Conservation (phyloP, 2,113 vertebrate species). For the Barbus barbus region DNA sequence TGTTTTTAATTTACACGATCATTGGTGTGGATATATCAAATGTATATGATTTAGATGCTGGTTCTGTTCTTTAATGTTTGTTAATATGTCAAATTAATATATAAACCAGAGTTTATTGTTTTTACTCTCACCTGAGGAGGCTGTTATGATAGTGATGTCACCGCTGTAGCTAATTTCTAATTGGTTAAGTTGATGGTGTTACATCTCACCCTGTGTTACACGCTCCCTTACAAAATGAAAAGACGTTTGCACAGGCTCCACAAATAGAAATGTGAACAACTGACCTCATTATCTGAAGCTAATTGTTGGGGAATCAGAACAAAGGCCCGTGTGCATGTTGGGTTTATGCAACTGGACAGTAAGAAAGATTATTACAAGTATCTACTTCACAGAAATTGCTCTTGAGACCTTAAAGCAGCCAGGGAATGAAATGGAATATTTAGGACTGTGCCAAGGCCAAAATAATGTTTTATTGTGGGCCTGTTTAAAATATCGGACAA, state of each 20-base stretch:
- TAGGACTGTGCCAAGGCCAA: constrained; percentile 17
- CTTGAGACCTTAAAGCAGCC: constrained; percentile 25
- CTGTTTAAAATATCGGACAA: constrained; percentile 48
- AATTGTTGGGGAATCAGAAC: constrained; percentile 21
- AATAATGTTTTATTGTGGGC: constrained; percentile 23
- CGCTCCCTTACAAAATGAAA: not conserved
- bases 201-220: not conserved
- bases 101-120: not conserved
- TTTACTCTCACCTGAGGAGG: not conserved
- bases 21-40: too few relatives aligned
- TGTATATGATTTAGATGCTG: not conserved
- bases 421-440: constrained; percentile 10
- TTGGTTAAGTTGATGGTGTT: constrained; percentile 6
- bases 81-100: not conserved
- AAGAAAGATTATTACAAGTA: constrained; percentile 21
- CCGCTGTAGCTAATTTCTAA: not conserved
- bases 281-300: constrained; percentile 20
- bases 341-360: constrained; percentile 20
- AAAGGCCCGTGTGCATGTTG: not conserved
- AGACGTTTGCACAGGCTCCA: not conserved
- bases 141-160: not conserved
- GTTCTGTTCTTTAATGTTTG: not conserved
- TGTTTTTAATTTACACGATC: too few relatives aligned
- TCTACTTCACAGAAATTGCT: constrained; percentile 27
- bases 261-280: constrained; percentile 8